Evolutionary conservation across 2,888 invertebrate genomes (phyloP).

Genomic region (Coenonympha glycerion): DNA sequence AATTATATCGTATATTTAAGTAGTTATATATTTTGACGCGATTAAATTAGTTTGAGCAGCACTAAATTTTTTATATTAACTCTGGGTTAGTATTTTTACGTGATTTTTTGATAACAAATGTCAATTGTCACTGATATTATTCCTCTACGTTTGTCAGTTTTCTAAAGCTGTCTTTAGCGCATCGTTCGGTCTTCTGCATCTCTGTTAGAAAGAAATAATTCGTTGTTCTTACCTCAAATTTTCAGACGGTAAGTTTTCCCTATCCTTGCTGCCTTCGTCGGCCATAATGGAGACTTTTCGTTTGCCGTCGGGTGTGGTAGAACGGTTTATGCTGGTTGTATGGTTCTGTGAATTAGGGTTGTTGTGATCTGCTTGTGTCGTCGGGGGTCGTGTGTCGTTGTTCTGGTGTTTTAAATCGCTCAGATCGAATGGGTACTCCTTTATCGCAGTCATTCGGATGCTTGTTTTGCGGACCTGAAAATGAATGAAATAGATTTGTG

Average conservation of each 20-base stretch:
- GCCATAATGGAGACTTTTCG: slow-evolving; percentile 80
- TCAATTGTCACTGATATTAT: no score
- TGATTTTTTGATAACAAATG: no score
- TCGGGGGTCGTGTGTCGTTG: slow-evolving; percentile 31
- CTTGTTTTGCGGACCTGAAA: slow-evolving; percentile 71
- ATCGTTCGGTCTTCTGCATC: no score
- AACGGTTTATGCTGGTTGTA: neutral
- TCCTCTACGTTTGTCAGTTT: no score
- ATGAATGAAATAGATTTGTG: neutral
- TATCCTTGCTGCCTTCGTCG: slow-evolving; percentile 73
- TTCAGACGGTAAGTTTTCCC: slow-evolving; percentile 81
- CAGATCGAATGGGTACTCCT: slow-evolving; percentile 71
- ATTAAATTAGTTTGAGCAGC: no score
- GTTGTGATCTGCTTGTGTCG: slow-evolving; percentile 5
- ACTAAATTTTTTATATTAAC: no score
- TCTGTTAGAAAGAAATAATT: no score
- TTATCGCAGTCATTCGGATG: slow-evolving; percentile 72
- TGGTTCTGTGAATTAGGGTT: slow-evolving; percentile 1
- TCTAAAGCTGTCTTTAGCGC: no score
- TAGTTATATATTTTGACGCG: no score
- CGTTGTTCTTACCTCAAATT: slow-evolving; percentile 57
- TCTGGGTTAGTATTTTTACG: no score
- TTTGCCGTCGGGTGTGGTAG: slow-evolving; percentile 58
- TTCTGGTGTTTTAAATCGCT: slow-evolving; percentile 60
- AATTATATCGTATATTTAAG: no score